Percentiles rank a stretch among this genome's conserved stretches.
phyloP scores from a whole-genome alignment of 92 coral and sea anemone species.

The Phenganax subtilis region DNA sequence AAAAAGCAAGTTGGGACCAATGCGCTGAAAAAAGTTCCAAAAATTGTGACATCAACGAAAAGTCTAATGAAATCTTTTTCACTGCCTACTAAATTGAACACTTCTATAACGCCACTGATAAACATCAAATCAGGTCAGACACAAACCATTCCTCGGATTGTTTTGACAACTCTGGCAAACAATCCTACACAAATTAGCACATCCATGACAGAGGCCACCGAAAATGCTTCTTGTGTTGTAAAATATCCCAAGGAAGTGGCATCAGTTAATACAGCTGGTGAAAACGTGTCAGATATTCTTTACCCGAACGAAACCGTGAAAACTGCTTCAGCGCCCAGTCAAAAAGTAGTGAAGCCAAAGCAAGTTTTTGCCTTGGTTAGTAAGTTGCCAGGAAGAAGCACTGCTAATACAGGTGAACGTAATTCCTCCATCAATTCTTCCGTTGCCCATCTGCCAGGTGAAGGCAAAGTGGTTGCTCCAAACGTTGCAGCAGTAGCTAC shows the following conservation, averaged over 20 bases:
- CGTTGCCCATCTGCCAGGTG: not conserved
- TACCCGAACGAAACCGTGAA: not conserved
- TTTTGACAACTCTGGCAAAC: not conserved
- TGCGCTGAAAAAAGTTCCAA: constrained; percentile 1
- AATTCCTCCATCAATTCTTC: not conserved
- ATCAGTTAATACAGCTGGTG: not conserved
- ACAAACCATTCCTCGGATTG: not conserved
- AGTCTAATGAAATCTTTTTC: not conserved
- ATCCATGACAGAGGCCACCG: not conserved
- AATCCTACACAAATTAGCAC: not conserved
- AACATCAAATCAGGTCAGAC: not conserved
- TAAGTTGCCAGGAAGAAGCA: not conserved
- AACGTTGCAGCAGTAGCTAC: not conserved
- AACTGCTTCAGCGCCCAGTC: not conserved
- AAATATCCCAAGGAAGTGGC: not conserved
- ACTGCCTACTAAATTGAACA: not conserved
- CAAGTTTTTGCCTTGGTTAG: not conserved
- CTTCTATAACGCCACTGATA: not conserved
- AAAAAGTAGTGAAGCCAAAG: not conserved
- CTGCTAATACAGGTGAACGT: not conserved
- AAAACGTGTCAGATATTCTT: constrained; percentile 3
- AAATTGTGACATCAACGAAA: not conserved
- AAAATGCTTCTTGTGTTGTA: not conserved
- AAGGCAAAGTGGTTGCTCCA: not conserved
- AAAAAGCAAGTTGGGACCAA: not conserved